Evolutionary conservation across 2,888 invertebrate species (phyloP).

Genomic region (Spisula subtruncata): DNA sequence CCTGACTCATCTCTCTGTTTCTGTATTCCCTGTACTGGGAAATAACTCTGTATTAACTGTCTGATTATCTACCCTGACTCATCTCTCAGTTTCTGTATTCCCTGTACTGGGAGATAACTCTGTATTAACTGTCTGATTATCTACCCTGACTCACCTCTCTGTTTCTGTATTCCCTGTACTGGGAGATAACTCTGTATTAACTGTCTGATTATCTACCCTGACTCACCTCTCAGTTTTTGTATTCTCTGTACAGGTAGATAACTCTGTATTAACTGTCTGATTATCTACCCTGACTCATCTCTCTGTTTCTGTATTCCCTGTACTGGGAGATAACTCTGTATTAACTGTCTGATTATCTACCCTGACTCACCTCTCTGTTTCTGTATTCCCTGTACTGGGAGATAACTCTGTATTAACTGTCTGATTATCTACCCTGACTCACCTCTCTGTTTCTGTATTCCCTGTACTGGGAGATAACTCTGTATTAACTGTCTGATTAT

Average conservation of each 20-base stretch:
- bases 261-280: conserved; percentile 48
- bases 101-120: conserved; percentile 40
- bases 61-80: conserved; percentile 48
- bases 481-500: conserved; percentile 47
- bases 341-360: conserved; percentile 48
- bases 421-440: conserved; percentile 48
- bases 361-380: conserved; percentile 30
- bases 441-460: background rate
- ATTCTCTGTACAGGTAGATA: conserved; percentile 27
- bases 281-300: conserved; percentile 52
- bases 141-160: conserved; percentile 43
- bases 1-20: conserved; percentile 30
- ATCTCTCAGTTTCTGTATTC: background rate
- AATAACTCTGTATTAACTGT: conserved; percentile 46
- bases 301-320: conserved; percentile 2
- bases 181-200: conserved; percentile 47
- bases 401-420: conserved; percentile 46
- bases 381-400: conserved; percentile 22
- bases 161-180: conserved; percentile 6
- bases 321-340: conserved; percentile 39
- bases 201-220: conserved; percentile 44
- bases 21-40: conserved; percentile 22
- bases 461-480: conserved; percentile 40
- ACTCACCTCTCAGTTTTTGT: background rate
- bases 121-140: conserved; percentile 47